These are phyloP conservation scores for Coccyzus lansbergi DNA, from an alignment of 2,797 vertebrate species.

Conservation along the genomic window DNA sequence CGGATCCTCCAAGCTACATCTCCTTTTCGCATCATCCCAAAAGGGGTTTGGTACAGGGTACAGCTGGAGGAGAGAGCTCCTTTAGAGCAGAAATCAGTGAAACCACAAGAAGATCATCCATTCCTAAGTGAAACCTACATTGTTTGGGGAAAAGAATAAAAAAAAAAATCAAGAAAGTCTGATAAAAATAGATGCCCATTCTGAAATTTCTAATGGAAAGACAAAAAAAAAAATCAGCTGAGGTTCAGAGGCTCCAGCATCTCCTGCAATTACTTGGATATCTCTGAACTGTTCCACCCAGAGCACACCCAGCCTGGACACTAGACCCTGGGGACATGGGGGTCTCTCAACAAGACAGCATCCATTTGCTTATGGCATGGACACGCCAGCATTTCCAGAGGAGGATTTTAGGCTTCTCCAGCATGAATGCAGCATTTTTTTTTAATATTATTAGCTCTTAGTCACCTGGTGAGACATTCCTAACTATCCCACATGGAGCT, in stretches of 20 bases:
- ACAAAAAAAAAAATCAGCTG: neutral
- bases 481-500: accelerated
- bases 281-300: neutral
- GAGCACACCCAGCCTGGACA: neutral
- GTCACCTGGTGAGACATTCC: too few relatives aligned
- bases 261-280: neutral
- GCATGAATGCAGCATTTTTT: neutral
- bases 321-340: neutral
- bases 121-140: neutral
- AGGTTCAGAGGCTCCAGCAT: neutral
- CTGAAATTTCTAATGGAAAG: neutral
- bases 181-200: neutral
- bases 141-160: neutral
- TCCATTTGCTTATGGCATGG: accelerated
- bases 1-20: accelerated
- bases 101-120: neutral
- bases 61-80: neutral
- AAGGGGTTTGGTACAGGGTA: accelerated
- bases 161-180: neutral
- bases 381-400: accelerated
- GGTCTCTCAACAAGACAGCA: neutral
- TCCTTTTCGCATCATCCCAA: accelerated
- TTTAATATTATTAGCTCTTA: too few relatives aligned
- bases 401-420: neutral
- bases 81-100: neutral